Conservation (phyloP, 2,888 invertebrate species). For the Ophraella communa region DNA sequence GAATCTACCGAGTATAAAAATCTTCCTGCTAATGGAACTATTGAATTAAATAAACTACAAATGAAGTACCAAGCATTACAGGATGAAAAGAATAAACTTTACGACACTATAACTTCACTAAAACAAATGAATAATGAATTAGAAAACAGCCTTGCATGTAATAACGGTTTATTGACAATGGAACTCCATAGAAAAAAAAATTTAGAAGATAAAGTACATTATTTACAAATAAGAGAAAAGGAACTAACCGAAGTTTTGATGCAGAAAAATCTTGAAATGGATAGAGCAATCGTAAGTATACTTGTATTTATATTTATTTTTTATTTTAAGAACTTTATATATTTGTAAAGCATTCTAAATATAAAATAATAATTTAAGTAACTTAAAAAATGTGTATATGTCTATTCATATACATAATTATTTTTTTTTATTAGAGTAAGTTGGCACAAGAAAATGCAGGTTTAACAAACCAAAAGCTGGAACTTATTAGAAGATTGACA, state of each 20-base stretch:
- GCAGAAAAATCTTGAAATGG: slow-evolving; percentile 45
- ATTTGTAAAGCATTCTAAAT: too few species aligned
- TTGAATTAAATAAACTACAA: slow-evolving; percentile 44
- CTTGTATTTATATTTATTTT: too few species aligned
- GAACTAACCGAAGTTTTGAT: slow-evolving; percentile 42
- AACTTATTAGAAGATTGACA: slow-evolving; percentile 53
- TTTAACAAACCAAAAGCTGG: slow-evolving; percentile 59
- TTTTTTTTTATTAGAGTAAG: slow-evolving; percentile 56
- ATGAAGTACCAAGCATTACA: slow-evolving; percentile 42
- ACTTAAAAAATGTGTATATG: too few species aligned
- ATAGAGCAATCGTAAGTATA: slow-evolving; percentile 48
- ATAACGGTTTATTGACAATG: slow-evolving; percentile 48
- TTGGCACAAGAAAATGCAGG: slow-evolving; percentile 61
- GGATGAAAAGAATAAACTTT: slow-evolving; percentile 44
- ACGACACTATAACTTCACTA: slow-evolving; percentile 42
- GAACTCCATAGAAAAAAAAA: slow-evolving; percentile 43
- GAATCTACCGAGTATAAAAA: slow-evolving; percentile 54
- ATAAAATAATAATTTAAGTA: too few species aligned
- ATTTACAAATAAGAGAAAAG: slow-evolving; percentile 41
- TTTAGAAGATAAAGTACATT: slow-evolving; percentile 46
- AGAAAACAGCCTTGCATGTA: slow-evolving; percentile 48
- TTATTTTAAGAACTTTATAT: too few species aligned
- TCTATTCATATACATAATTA: background rate
- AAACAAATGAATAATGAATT: slow-evolving; percentile 45
- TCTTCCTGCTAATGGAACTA: slow-evolving; percentile 45